Conservation (phyloP, 2,113 vertebrate genomes). For the Panthera tigris region DNA sequence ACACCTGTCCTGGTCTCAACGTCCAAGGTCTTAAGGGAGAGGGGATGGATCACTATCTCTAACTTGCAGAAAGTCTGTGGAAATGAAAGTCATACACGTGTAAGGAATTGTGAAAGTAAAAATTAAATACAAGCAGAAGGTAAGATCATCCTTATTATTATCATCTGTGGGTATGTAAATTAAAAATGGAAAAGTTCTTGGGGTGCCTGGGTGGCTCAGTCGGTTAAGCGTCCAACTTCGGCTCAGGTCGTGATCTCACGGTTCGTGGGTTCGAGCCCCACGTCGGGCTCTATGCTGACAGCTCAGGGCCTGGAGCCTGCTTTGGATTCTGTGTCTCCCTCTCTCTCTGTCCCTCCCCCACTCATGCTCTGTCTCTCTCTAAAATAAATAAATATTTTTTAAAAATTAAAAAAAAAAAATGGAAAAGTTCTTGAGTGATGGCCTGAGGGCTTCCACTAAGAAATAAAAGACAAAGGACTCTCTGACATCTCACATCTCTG, state of each 20-base stretch:
- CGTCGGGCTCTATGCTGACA: no score
- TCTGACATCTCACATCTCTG: background rate
- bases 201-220: no score
- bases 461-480: background rate
- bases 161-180: background rate
- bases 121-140: background rate
- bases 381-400: no score
- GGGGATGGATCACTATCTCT: background rate
- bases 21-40: background rate
- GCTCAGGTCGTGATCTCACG: no score
- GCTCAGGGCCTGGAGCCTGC: no score
- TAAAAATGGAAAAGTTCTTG: background rate
- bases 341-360: no score
- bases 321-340: no score
- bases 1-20: background rate
- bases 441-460: background rate
- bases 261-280: no score
- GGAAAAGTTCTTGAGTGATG: background rate
- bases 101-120: background rate
- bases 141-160: background rate
- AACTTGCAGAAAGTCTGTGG: background rate
- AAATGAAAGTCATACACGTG: constrained; percentile 5
- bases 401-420: background rate
- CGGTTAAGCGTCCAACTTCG: no score
- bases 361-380: no score